A percentile compares a stretch with the other conserved stretches of the same genome.
Evolutionary conservation across 2,113 vertebrate genomes (phyloP).

Genomic region (Atherinomorus stipes): DNA sequence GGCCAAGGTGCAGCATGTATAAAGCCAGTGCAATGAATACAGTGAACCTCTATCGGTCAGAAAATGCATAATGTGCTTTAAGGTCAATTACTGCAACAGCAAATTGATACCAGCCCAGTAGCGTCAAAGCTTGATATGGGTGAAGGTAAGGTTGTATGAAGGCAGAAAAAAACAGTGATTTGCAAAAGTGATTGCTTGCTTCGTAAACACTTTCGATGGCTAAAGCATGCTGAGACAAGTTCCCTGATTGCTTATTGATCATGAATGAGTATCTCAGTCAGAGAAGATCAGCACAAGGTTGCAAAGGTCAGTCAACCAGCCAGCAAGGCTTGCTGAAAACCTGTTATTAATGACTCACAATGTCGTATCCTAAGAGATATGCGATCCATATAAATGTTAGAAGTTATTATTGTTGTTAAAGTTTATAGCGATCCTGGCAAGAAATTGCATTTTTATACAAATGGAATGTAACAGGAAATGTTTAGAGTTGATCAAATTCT

Average conservation of each 20-base stretch:
- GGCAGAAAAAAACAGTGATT: conserved; percentile 78
- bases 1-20: conserved; percentile 28
- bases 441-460: not conserved
- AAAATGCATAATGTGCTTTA: conserved; percentile 53
- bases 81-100: conserved; percentile 64
- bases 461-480: not conserved
- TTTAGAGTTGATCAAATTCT: not conserved
- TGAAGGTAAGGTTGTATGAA: conserved; percentile 69
- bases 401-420: not conserved
- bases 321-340: conserved; percentile 19
- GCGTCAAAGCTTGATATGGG: conserved; percentile 46
- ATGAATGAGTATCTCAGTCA: conserved; percentile 63
- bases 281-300: conserved; percentile 65
- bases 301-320: conserved; percentile 59
- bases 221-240: conserved; percentile 64
- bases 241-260: conserved; percentile 84
- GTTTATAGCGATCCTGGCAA: too few species aligned
- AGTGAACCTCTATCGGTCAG: conserved; percentile 35
- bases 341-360: conserved; percentile 28
- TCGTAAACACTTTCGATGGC: conserved; percentile 77
- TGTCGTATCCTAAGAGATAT: conserved; percentile 6
- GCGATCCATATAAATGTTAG: not conserved
- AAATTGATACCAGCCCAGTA: conserved; percentile 45
- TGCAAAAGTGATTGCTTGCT: conserved; percentile 80
- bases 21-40: conserved; percentile 53